phyloP scores from a whole-genome alignment of 37 sponge, comb jelly and placozoan species.

The Spongilla lacustris region DNA sequence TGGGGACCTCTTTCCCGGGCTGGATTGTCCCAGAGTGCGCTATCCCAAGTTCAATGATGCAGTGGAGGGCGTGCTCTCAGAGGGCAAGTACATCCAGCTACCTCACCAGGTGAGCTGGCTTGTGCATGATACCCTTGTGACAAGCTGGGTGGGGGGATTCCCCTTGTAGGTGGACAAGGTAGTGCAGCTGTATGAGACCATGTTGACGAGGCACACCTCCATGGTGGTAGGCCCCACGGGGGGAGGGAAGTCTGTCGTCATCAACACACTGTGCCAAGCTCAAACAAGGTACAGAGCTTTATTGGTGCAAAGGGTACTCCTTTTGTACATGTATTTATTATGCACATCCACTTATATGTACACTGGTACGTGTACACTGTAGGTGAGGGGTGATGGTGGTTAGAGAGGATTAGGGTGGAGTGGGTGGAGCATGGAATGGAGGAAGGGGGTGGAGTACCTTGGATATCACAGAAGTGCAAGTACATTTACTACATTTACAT shows the following conservation, averaged over 20 bases:
- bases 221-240: constrained; percentile 99
- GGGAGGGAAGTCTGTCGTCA: constrained; percentile 98
- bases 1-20: constrained; percentile 97
- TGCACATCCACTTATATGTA: too few relatives aligned
- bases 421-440: too few relatives aligned
- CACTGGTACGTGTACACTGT: too few relatives aligned
- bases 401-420: too few relatives aligned
- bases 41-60: constrained; percentile 99
- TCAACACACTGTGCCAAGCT: constrained; percentile 92
- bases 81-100: constrained; percentile 82
- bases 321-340: neutral
- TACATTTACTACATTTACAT: neutral
- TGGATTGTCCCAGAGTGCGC: constrained; percentile 98
- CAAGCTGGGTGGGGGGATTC: neutral
- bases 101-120: constrained; percentile 80
- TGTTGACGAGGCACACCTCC: constrained; percentile 97
- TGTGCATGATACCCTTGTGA: neutral
- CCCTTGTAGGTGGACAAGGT: constrained; percentile 91
- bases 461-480: too few relatives aligned
- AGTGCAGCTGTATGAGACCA: constrained; percentile 99
- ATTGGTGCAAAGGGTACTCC: neutral
- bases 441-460: too few relatives aligned
- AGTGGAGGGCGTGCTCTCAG: constrained; percentile 85
- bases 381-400: neutral
- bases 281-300: constrained; percentile 80